These are phyloP conservation scores for Protonemura montana DNA, from an alignment of 2,888 invertebrate species.

Conservation along the genomic window DNA sequence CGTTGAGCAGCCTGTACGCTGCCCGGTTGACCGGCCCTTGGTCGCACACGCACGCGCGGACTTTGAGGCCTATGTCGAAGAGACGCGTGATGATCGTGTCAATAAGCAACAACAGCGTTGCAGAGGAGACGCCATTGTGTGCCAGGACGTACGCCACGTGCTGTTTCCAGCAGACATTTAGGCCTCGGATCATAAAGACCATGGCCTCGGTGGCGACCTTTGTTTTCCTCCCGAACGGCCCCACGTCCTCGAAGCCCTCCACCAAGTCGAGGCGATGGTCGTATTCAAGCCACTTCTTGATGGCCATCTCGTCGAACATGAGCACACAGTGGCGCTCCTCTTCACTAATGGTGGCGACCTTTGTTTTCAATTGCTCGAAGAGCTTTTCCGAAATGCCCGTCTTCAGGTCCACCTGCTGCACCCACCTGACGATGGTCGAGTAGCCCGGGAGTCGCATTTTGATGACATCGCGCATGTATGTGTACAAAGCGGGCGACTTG, in stretches of 20 bases:
- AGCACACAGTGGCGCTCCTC: slow-evolving; percentile 51
- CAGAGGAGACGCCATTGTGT: slow-evolving; percentile 44
- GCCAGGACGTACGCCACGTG: slow-evolving; percentile 51
- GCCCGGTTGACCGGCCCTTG: slow-evolving; percentile 50
- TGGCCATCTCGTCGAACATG: slow-evolving; percentile 52
- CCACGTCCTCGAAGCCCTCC: slow-evolving; percentile 52
- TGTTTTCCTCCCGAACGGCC: slow-evolving; percentile 48
- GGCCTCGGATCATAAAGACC: slow-evolving; percentile 52
- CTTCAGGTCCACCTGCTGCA: slow-evolving; percentile 51
- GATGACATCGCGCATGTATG: slow-evolving; percentile 49
- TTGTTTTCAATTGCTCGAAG: slow-evolving; percentile 49
- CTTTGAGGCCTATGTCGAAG: slow-evolving; percentile 47
- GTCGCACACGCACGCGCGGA: slow-evolving; percentile 51
- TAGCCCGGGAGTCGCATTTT: slow-evolving; percentile 52
- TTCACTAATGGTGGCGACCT: slow-evolving; percentile 51
- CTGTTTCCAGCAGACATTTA: slow-evolving; percentile 51
- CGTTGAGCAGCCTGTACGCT: slow-evolving; percentile 49
- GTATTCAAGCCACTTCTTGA: slow-evolving; percentile 51
- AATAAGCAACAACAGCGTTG: slow-evolving; percentile 46
- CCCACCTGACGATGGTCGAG: slow-evolving; percentile 52
- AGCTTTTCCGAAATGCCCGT: slow-evolving; percentile 51
- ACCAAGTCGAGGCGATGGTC: slow-evolving; percentile 50
- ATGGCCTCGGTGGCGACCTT: slow-evolving; percentile 51
- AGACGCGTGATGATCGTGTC: slow-evolving; percentile 45
- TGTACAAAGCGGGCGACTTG: slow-evolving; percentile 53